Percentiles rank a stretch among this genome's conserved stretches.
Evolutionary conservation across 92 coral and sea anemone species (phyloP).

Genomic region (Umimayanthus chanpuru): DNA sequence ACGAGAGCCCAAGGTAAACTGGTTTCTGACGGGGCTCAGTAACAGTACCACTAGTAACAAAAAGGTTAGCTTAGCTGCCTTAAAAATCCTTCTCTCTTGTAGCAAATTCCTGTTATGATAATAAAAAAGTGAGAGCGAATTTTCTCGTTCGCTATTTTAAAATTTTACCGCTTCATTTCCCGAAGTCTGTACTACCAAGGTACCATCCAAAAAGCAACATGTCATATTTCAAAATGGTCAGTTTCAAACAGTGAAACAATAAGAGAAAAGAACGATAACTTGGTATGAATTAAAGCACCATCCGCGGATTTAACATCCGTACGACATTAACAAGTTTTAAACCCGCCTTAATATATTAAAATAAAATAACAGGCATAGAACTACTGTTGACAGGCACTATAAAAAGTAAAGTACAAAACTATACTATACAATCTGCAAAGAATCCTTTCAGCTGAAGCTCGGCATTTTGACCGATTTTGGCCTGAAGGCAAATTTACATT

Average conservation of each 20-base stretch:
- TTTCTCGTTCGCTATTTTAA: neutral
- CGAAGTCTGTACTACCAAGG: neutral
- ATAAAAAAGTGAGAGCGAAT: neutral
- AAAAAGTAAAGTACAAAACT: neutral
- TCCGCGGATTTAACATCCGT: neutral
- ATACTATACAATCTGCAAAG: neutral
- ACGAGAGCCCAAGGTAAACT: no score
- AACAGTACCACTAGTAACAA: neutral
- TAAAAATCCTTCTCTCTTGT: neutral
- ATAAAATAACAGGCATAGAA: no score
- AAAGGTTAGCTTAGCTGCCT: neutral
- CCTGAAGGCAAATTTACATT: neutral
- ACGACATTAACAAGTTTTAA: neutral
- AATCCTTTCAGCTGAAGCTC: neutral
- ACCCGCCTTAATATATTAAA: neutral
- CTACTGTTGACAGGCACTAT: neutral
- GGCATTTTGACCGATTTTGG: no score
- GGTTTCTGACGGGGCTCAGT: neutral
- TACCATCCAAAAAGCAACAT: neutral
- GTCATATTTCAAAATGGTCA: neutral
- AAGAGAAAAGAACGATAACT: neutral
- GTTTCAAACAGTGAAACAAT: neutral
- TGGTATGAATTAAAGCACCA: neutral
- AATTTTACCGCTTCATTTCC: neutral
- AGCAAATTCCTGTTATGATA: neutral